Percentiles rank a stretch among this genome's conserved stretches.
These are phyloP conservation scores for Empis stercorea DNA, from an alignment of 2,888 invertebrate species.

Conservation along the genomic window DNA sequence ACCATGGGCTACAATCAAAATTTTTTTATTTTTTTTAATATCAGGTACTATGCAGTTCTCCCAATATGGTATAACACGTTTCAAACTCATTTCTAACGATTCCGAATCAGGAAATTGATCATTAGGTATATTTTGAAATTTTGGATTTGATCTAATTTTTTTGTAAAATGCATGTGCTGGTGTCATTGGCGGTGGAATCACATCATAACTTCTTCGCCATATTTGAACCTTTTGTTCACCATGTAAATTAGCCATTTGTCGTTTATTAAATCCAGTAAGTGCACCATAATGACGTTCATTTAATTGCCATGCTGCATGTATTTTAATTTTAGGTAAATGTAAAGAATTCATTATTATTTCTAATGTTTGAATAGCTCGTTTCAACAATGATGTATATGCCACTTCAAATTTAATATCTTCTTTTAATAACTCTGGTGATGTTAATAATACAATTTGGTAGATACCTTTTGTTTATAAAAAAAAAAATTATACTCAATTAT, in stretches of 20 bases:
- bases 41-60: constrained; percentile 57
- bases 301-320: constrained; percentile 65
- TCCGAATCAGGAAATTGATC: constrained; percentile 72
- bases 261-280: constrained; percentile 72
- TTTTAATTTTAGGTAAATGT: constrained; percentile 51
- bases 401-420: constrained; percentile 61
- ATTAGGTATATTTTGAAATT: constrained; percentile 55
- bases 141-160: constrained; percentile 59
- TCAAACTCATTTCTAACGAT: constrained; percentile 69
- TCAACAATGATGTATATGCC: constrained; percentile 68
- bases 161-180: constrained; percentile 61
- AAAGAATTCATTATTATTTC: constrained; percentile 52
- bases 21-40: constrained; percentile 59
- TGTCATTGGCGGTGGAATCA: constrained; percentile 71
- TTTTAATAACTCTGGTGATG: constrained; percentile 57
- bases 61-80: constrained; percentile 76
- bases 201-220: constrained; percentile 75
- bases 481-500: no score
- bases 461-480: constrained; percentile 18
- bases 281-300: constrained; percentile 84
- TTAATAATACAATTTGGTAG: constrained; percentile 26
- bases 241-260: constrained; percentile 72
- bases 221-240: constrained; percentile 65
- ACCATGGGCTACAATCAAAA: constrained; percentile 76
- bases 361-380: constrained; percentile 63